Evolutionary conservation across 2,797 vertebrate species (phyloP).

Genomic region (Syngnathus rostellatus): DNA sequence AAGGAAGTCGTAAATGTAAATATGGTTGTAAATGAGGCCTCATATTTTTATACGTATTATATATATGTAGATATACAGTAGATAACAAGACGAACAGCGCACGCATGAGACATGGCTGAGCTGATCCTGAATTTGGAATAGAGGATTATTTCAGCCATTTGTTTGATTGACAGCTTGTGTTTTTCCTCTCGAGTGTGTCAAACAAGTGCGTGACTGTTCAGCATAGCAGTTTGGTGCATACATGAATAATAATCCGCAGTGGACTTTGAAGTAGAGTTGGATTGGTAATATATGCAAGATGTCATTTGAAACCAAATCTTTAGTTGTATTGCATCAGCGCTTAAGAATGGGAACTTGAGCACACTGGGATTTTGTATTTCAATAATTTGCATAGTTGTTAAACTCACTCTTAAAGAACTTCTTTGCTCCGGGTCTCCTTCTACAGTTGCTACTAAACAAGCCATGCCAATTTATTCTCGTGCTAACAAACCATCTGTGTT

Average conservation of each 20-base stretch:
- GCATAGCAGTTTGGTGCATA: constrained; percentile 37
- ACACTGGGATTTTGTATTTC: background rate
- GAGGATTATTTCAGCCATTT: constrained; percentile 64
- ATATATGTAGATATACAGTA: constrained; percentile 66
- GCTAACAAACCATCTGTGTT: background rate
- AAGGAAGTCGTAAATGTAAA: constrained; percentile 79
- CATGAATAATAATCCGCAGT: constrained; percentile 40
- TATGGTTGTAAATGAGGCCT: constrained; percentile 96
- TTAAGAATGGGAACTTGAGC: background rate
- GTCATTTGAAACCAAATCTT: background rate
- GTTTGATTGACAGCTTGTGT: constrained; percentile 39
- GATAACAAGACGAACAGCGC: constrained; percentile 50
- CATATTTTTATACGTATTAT: constrained; percentile 98
- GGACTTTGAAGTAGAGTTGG: constrained; percentile 18
- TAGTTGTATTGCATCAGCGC: background rate
- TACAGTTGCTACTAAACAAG: background rate
- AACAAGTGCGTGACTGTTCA: constrained; percentile 9
- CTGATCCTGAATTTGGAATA: constrained; percentile 70
- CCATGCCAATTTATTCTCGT: background rate
- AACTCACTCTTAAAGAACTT: background rate
- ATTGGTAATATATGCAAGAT: constrained; percentile 1
- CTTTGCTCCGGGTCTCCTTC: background rate
- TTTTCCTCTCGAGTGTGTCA: constrained; percentile 25
- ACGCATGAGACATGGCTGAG: constrained; percentile 68
- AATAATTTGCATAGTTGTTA: background rate